Evolutionary conservation across 2,888 invertebrate genomes (phyloP), one percentile per base, ranked within the genome.

Genomic region (Atethmia centrago): DNA sequence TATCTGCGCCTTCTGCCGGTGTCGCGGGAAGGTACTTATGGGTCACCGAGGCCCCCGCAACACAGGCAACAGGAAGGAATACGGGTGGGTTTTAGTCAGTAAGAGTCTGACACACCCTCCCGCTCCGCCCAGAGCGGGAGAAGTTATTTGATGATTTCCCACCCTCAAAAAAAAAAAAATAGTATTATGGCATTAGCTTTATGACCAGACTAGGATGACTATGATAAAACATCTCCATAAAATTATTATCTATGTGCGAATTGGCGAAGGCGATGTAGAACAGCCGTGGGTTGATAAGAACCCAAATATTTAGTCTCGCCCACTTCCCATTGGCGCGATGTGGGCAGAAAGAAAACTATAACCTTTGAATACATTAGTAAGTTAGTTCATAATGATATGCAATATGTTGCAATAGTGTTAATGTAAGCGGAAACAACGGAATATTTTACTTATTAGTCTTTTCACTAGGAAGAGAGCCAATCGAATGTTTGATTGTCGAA

Each of bases 271-370:
- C 81, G 82, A 94, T 91, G 88, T 94, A 86, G 94, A 93, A 91
- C 94, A 83, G 16, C 80, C 87, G 95, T 94, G 91, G 94, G 94
- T 45, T 81, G 90, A 87, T 80, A 82, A 36, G 84, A 82, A 81
- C 87, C 88, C 87, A 88, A 92, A 92, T 92, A 91, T 92, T 92
- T 91, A 85, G 74, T 66, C 69, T 87, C 94, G 92, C 93, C 94
- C 92, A 93, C 93, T n/a, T 64, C 83, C 76, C 84, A 83, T 85
- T 82, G 88, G 82, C 74, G 77, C 74, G 45, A 40, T 73, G 90
- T 89, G 92, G 92, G 93, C 86, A 86, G 92, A 89, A 85, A 86
- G 87, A 88, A 89, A 90, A 89, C 88, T 87, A 88, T 88, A 89
- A 91, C 90, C 90, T 90, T 90, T 88, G 83, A 87, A 88, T 89